These are phyloP conservation scores for Nomada lathburiana DNA, from an alignment of 2,888 invertebrate genomes.

Conservation along the genomic window DNA sequence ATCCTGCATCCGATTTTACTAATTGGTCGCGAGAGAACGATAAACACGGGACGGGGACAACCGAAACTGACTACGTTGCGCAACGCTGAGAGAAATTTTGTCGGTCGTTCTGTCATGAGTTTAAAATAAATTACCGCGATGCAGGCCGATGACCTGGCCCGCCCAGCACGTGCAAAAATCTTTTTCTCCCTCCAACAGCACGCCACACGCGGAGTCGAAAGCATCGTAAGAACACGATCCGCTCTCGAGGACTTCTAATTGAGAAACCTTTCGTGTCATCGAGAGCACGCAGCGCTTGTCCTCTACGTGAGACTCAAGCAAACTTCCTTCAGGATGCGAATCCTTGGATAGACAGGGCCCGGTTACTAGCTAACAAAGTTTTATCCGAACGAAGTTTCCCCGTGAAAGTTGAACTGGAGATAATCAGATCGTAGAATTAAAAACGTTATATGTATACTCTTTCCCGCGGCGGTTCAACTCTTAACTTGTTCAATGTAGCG, in stretches of 20 bases:
- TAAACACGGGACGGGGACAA: conserved; percentile 20
- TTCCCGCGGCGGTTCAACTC: not conserved
- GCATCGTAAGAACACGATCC: conserved; percentile 32
- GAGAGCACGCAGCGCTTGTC: not conserved
- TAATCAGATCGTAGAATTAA: conserved; percentile 26
- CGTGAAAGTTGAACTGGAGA: not conserved
- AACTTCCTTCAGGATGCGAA: not conserved
- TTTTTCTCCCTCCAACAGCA: conserved; percentile 47
- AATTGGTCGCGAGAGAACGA: conserved; percentile 36
- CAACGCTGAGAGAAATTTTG: conserved; percentile 60
- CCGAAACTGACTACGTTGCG: conserved; percentile 49
- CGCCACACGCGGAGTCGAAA: conserved; percentile 53
- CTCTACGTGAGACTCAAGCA: not conserved
- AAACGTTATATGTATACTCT: conserved; percentile 5
- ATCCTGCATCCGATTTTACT: conserved; percentile 28
- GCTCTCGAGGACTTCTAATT: conserved; percentile 14
- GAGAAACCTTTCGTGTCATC: not conserved
- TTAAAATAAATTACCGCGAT: conserved; percentile 64
- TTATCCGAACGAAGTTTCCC: not conserved
- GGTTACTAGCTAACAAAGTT: not conserved
- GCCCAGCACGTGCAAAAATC: conserved; percentile 65
- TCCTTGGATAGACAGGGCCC: not conserved
- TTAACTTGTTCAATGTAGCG: conserved; percentile 6
- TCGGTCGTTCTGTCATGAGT: conserved; percentile 56
- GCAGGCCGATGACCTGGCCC: conserved; percentile 65